Conservation (phyloP, 1,140 invertebrate genomes). For the Rhynchophorus ferrugineus region DNA sequence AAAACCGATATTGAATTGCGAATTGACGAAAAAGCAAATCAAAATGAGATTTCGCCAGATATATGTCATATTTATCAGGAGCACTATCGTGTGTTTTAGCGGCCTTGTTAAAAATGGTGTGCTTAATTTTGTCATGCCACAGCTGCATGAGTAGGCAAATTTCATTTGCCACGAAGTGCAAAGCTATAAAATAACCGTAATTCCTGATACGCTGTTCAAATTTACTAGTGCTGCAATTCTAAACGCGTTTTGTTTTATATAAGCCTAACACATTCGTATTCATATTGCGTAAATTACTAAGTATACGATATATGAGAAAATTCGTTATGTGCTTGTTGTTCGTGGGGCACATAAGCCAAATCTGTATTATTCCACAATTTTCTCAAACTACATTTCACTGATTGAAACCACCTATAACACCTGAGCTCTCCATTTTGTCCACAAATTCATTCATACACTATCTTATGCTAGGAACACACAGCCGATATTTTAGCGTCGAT, state of each 20-base stretch:
- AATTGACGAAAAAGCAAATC: constrained; percentile 1
- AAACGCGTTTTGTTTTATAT: constrained; percentile 36
- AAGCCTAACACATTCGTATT: constrained; percentile 39
- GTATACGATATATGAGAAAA: constrained; percentile 39
- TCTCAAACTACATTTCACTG: constrained; percentile 10
- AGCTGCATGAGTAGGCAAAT: constrained; percentile 30
- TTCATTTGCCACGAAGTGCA: constrained; percentile 34
- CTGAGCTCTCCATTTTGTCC: constrained; percentile 2
- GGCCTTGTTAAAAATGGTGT: constrained; percentile 19
- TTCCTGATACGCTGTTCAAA: constrained; percentile 37
- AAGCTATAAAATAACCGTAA: constrained; percentile 39
- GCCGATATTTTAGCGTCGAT: no score
- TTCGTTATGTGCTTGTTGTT: constrained; percentile 36
- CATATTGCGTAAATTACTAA: constrained; percentile 42
- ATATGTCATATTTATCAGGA: constrained; percentile 22
- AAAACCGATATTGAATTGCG: neutral
- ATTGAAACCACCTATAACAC: constrained; percentile 16
- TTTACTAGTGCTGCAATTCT: constrained; percentile 36
- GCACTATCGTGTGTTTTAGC: constrained; percentile 17
- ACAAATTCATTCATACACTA: no score
- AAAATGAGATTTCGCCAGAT: constrained; percentile 14
- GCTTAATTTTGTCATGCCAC: constrained; percentile 20
- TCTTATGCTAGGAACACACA: no score
- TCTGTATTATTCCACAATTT: constrained; percentile 14
- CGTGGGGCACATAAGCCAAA: constrained; percentile 27